A percentile compares a stretch with the other conserved stretches of the same genome.
Conservation (phyloP, 2,113 vertebrate genomes). For the Saimiri boliviensis region DNA sequence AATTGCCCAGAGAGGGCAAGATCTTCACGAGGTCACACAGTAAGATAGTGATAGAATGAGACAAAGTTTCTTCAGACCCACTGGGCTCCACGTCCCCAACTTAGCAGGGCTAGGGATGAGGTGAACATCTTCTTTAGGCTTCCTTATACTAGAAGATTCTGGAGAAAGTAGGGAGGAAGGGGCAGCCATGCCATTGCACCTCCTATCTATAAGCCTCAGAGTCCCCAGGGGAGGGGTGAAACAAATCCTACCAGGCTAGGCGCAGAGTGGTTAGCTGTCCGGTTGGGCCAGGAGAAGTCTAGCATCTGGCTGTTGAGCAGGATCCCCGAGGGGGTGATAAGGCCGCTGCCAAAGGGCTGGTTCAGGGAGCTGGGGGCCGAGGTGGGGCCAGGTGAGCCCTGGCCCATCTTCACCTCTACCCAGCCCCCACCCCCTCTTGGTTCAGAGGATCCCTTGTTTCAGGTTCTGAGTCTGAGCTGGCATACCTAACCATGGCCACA, state of each 20-base stretch:
- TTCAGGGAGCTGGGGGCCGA: slow-evolving; percentile 91
- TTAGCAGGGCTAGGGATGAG: not conserved
- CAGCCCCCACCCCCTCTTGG: not conserved
- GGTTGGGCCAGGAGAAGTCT: slow-evolving; percentile 97
- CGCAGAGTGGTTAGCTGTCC: slow-evolving; percentile 84
- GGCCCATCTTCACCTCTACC: not conserved
- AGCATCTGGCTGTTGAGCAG: slow-evolving; percentile 98
- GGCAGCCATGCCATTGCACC: not conserved
- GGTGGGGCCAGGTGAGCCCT: not conserved
- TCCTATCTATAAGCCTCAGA: not conserved
- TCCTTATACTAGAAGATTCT: slow-evolving; percentile 17
- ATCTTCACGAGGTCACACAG: not conserved
- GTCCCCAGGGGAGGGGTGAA: not conserved
- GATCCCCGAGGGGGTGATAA: slow-evolving; percentile 94
- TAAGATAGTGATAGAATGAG: not conserved
- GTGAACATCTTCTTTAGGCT: not conserved
- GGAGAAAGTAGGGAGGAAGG: not conserved
- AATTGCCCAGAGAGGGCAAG: not conserved
- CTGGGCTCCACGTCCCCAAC: not conserved
- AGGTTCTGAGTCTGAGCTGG: not conserved
- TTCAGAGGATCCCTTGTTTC: not conserved
- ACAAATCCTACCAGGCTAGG: slow-evolving; percentile 84
- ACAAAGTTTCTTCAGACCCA: not conserved
- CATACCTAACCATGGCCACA: slow-evolving; percentile 94
- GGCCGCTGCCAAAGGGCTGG: slow-evolving; percentile 95